Conservation (phyloP, 2,888 invertebrate genomes). For the Liopterus haemorrhoidalis region DNA sequence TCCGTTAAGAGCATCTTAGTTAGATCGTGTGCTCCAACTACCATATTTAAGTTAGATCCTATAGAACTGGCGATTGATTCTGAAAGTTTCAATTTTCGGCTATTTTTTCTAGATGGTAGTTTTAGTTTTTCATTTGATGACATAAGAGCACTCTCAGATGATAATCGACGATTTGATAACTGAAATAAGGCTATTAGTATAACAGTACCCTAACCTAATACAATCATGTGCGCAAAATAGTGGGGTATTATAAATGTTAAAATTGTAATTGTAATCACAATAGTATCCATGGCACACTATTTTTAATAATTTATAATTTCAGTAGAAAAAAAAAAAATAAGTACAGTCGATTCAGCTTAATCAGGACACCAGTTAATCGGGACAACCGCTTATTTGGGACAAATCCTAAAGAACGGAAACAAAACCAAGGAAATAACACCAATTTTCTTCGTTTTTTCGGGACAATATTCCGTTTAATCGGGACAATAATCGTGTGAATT, state of each 20-base stretch:
- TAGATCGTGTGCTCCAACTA: conserved; percentile 64
- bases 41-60: conserved; percentile 76
- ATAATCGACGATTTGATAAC: conserved; percentile 70
- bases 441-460: too few relatives aligned
- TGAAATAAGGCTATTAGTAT: conserved; percentile 40
- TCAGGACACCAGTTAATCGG: too few relatives aligned
- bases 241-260: neutral
- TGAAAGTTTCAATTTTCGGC: conserved; percentile 70
- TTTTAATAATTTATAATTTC: neutral
- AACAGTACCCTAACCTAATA: too few relatives aligned
- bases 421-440: too few relatives aligned
- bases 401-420: too few relatives aligned
- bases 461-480: too few relatives aligned
- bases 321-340: neutral
- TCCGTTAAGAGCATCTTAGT: conserved; percentile 87
- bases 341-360: conserved; percentile 1
- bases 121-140: conserved; percentile 73
- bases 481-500: too few relatives aligned
- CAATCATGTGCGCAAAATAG: neutral
- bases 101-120: conserved; percentile 50
- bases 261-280: too few relatives aligned
- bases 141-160: conserved; percentile 74
- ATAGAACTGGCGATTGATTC: conserved; percentile 89
- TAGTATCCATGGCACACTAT: too few relatives aligned
- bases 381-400: too few relatives aligned